These are phyloP conservation scores for Syrista parreyssii DNA, from an alignment of 2,888 invertebrate genomes.

Conservation along the genomic window DNA sequence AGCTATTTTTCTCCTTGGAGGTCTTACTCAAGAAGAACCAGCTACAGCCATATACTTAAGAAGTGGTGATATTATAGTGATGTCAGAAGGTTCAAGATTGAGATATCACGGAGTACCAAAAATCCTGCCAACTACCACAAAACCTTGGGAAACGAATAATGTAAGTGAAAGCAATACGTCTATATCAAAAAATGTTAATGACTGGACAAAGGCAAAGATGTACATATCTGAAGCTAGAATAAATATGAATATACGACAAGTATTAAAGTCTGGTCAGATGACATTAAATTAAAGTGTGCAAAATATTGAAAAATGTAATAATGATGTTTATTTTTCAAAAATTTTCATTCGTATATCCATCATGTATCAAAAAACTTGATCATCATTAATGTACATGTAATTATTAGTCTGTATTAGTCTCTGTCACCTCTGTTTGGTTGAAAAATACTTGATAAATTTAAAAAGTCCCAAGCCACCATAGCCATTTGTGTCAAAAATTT, in stretches of 20 bases:
- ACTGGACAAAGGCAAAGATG: constrained; percentile 49
- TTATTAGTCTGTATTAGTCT: not conserved
- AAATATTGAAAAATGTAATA: not conserved
- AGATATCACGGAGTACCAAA: constrained; percentile 95
- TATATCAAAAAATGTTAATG: constrained; percentile 26
- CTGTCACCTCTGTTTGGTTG: not conserved
- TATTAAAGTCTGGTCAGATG: constrained; percentile 74
- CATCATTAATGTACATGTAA: not conserved
- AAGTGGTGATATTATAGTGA: constrained; percentile 92
- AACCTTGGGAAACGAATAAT: constrained; percentile 68
- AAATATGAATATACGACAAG: constrained; percentile 95
- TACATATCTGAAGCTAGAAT: constrained; percentile 75
- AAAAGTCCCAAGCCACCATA: constrained; percentile 40
- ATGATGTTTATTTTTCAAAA: not conserved
- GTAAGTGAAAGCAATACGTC: constrained; percentile 8
- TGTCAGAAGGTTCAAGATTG: constrained; percentile 86
- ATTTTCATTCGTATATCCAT: not conserved
- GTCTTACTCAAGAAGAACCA: constrained; percentile 74
- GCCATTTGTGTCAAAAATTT: constrained; percentile 39
- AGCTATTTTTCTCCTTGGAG: constrained; percentile 94
- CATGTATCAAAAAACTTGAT: not conserved
- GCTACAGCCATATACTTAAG: constrained; percentile 80
- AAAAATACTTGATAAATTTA: constrained; percentile 23
- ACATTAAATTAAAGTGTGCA: constrained; percentile 49
- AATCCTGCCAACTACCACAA: constrained; percentile 71